phyloP scores from a whole-genome alignment of 2,797 vertebrate genomes.

The Alectoris magna region DNA sequence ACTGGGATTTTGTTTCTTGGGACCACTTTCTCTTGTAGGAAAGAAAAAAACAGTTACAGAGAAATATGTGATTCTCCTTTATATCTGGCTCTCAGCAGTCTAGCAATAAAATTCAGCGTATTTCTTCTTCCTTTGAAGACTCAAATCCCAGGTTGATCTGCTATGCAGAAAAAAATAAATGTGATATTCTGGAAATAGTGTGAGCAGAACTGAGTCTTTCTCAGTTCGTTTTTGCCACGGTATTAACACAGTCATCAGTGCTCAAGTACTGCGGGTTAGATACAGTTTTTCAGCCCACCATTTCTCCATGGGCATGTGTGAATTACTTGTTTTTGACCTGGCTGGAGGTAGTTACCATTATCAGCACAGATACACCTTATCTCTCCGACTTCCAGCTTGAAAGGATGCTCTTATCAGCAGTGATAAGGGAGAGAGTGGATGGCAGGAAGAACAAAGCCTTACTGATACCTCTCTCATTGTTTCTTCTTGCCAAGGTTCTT shows the following conservation, averaged over 20 bases:
- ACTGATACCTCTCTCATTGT: neutral
- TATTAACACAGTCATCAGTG: neutral
- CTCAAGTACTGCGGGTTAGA: neutral
- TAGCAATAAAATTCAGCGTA: neutral
- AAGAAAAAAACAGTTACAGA: neutral
- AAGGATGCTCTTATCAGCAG: conserved; percentile 28
- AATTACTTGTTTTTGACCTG: conserved; percentile 21
- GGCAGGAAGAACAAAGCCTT: conserved; percentile 29
- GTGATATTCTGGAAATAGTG: neutral
- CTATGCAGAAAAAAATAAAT: neutral
- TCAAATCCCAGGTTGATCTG: neutral
- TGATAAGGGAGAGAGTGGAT: neutral
- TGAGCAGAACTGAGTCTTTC: neutral
- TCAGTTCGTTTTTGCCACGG: neutral
- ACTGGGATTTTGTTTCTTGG: neutral
- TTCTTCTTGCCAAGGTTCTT: conserved; percentile 13
- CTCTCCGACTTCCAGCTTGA: conserved; percentile 29
- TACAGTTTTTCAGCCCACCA: neutral
- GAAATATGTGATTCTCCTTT: neutral
- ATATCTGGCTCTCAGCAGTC: neutral
- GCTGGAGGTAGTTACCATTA: conserved; percentile 26
- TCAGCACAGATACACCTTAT: conserved; percentile 10
- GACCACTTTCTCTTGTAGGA: neutral
- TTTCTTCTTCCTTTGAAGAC: neutral
- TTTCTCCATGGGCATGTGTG: neutral